These are phyloP conservation scores for Clepsis dumicolana DNA, from an alignment of 2,888 invertebrate genomes.

Conservation along the genomic window DNA sequence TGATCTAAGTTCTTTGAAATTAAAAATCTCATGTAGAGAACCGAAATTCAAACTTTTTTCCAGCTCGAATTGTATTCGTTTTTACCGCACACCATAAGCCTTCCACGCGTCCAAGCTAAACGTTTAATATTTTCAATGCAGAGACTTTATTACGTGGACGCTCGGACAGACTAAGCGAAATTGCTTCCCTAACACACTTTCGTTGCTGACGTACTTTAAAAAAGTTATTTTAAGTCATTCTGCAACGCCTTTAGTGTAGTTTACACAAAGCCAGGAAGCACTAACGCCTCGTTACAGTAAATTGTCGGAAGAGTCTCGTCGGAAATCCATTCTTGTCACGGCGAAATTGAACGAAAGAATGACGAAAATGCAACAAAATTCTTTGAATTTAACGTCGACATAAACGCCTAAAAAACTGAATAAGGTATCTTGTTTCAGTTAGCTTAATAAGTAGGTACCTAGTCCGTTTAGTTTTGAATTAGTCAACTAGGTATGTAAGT, in stretches of 20 bases:
- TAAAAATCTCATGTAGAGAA: too few species aligned
- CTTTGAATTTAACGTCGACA: not conserved
- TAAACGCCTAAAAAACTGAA: too few species aligned
- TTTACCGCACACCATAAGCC: not conserved
- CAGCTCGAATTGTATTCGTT: not conserved
- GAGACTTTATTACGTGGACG: slow-evolving; percentile 33
- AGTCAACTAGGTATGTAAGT: too few species aligned
- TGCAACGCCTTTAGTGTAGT: slow-evolving; percentile 35
- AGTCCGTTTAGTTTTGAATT: too few species aligned
- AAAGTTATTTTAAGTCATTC: slow-evolving; percentile 37
- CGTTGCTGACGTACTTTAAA: slow-evolving; percentile 40
- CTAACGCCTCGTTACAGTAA: slow-evolving; percentile 38
- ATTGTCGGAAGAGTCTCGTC: slow-evolving; percentile 24
- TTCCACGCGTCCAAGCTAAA: slow-evolving; percentile 12
- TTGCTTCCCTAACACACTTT: slow-evolving; percentile 42
- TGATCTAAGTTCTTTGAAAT: too few species aligned
- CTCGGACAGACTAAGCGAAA: slow-evolving; percentile 34
- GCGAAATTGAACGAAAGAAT: slow-evolving; percentile 4
- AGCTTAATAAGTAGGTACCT: too few species aligned
- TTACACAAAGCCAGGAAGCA: slow-evolving; percentile 39
- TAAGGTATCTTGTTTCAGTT: too few species aligned
- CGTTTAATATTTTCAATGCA: slow-evolving; percentile 31
- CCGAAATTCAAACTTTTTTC: not conserved
- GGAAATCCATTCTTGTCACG: slow-evolving; percentile 20
- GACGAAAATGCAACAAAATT: slow-evolving; percentile 6